Evolutionary conservation across 2,888 invertebrate genomes (phyloP).

Genomic region (Pachymerium ferrugineum): DNA sequence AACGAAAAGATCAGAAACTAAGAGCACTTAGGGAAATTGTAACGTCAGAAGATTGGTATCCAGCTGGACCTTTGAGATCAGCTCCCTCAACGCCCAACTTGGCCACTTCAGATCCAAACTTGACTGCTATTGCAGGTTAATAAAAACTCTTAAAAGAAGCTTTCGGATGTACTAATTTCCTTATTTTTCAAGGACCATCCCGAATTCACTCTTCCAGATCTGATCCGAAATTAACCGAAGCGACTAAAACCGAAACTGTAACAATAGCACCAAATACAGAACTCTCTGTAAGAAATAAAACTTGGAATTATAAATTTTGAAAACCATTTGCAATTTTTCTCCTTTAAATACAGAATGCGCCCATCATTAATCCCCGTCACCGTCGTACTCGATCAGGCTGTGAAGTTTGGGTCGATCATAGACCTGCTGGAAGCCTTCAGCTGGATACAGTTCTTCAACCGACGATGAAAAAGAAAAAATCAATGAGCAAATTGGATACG

Average conservation of each 20-base stretch:
- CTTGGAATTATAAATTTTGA: not conserved
- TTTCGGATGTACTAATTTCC: not conserved
- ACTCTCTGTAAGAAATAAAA: not conserved
- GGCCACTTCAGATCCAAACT: not conserved
- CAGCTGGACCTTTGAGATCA: conserved; percentile 17
- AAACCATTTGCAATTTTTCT: not conserved
- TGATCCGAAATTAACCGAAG: conserved; percentile 35
- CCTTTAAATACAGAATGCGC: conserved; percentile 54
- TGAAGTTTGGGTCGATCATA: conserved; percentile 81
- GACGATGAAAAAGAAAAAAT: conserved; percentile 70
- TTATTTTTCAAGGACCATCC: not conserved
- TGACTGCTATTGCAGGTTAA: not conserved
- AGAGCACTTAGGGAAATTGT: conserved; percentile 58
- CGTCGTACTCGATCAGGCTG: conserved; percentile 74
- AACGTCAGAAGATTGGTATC: conserved; percentile 49
- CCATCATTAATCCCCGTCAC: conserved; percentile 66
- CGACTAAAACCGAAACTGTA: conserved; percentile 37
- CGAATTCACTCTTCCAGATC: not conserved
- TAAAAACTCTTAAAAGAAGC: not conserved
- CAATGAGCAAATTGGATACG: conserved; percentile 73
- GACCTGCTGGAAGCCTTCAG: conserved; percentile 65
- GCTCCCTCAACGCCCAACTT: conserved; percentile 11
- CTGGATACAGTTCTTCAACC: conserved; percentile 84
- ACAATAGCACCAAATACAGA: not conserved
- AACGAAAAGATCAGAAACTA: conserved; percentile 58